Evolutionary conservation across 2,888 invertebrate genomes (phyloP), one percentile per base, ranked within the genome.

Genomic region (Drosophila limbata): DNA sequence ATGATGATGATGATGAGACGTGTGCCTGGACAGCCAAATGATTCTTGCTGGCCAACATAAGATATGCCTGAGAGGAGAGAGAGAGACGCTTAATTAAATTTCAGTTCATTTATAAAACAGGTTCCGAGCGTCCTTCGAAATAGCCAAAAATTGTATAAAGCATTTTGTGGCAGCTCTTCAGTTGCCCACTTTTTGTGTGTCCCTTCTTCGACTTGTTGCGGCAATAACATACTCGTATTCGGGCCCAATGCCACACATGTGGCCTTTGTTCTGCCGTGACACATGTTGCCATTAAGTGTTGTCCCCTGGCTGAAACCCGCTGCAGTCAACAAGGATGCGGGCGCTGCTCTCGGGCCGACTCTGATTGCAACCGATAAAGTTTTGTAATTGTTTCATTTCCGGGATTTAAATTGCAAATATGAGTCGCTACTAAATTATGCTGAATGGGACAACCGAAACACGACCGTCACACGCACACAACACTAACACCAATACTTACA

Each of bases 361-460:
- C 78, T 84, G 84, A 88, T 88, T 85, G 85, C 73, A 77, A 55
- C 60, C 87, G 75, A 82, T 89, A 90, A 84, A 85, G 73, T 89
- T 79, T 78, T 73, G 85, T 90, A 90, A 90, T 91, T 91, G 89
- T 91, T 91, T 90, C 80, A 90, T 90, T 91, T 90, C 79, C 80
- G 75, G 83, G 87, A 91, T 91, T 91, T 91, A 88, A 90, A 89
- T 91, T 88, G 84, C 84, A 91, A 91, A 91, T 91, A 90, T 90
- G 84, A 81, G 82, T 86, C 62, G 53, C 73, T 59, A 73, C 68
- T 83, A 88, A 90, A 89, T 89, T 85, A 89, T 90, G 77, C 73
- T 60, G 75, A 77, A 78, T 69, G 74, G 69, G 59, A 56, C 62
- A 71, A 25, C 65, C 56, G 21, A 62, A 65, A 66, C 55, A 57